phyloP scores from a whole-genome alignment of 2,113 vertebrate genomes.

The Pangasianodon hypophthalmus region DNA sequence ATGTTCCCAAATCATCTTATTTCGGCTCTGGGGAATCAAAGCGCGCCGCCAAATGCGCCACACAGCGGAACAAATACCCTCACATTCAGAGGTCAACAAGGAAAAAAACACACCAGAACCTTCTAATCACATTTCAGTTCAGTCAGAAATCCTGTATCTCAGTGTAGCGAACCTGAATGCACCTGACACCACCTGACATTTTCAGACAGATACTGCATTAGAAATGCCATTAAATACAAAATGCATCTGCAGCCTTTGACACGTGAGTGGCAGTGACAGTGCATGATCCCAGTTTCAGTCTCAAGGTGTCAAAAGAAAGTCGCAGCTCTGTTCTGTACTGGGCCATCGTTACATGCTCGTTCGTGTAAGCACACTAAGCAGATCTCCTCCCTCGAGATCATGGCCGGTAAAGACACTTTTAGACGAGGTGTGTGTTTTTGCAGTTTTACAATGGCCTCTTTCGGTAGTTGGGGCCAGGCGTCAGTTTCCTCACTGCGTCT shows the following conservation, averaged over 20 bases:
- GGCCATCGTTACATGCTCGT: conserved; percentile 16
- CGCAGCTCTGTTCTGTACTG: conserved; percentile 21
- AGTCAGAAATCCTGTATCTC: neutral
- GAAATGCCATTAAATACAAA: too few species aligned
- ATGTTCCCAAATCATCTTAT: conserved; percentile 76
- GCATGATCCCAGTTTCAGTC: conserved; percentile 49
- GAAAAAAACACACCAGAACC: conserved; percentile 11
- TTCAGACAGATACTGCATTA: neutral
- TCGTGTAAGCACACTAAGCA: conserved; percentile 63
- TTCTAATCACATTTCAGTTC: conserved; percentile 48
- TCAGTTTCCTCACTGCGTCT: conserved; percentile 60
- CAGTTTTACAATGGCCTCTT: conserved; percentile 56
- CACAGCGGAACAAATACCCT: conserved; percentile 69
- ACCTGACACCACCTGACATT: conserved; percentile 21
- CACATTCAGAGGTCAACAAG: conserved; percentile 51
- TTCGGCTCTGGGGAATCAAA: conserved; percentile 67
- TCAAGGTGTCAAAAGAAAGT: conserved; percentile 52
- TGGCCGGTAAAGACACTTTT: conserved; percentile 36
- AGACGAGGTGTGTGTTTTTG: conserved; percentile 62
- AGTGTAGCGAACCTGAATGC: conserved; percentile 21
- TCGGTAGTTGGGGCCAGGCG: conserved; percentile 56
- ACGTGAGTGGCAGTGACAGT: neutral
- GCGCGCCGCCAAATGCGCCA: conserved; percentile 64
- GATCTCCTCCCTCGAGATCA: conserved; percentile 52
- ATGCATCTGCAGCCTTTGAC: neutral